Conservation (phyloP, 92 coral and sea anemone species). For the Heteractis magnifica region DNA sequence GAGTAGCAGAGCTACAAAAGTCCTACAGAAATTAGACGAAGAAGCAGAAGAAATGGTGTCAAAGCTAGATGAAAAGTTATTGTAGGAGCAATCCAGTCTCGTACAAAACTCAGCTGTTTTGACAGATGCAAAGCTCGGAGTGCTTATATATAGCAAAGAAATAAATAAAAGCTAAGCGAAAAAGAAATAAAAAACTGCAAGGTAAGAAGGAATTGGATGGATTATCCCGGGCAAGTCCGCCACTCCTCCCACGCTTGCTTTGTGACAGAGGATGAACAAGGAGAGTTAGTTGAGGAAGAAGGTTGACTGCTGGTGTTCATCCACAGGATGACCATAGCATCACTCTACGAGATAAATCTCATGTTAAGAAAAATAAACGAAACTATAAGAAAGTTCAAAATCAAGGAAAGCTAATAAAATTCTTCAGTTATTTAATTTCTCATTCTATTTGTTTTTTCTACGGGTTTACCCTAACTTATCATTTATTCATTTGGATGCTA, state of each 20-base stretch:
- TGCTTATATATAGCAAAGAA: not conserved
- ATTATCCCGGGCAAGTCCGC: slow-evolving; percentile 58
- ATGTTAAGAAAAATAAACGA: not conserved
- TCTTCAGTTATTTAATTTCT: not conserved
- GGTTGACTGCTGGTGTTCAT: not conserved
- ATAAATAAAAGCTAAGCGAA: slow-evolving; percentile 33
- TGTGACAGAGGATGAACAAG: not conserved
- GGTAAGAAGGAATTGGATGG: slow-evolving; percentile 15
- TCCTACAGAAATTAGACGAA: not conserved
- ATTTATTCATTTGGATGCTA: not conserved
- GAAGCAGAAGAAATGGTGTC: not conserved
- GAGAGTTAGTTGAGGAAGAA: too few relatives aligned
- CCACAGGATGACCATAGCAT: slow-evolving; percentile 11
- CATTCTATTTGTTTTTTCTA: not conserved
- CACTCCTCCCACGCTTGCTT: slow-evolving; percentile 16
- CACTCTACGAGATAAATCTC: not conserved
- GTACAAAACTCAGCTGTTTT: not conserved
- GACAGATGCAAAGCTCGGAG: not conserved
- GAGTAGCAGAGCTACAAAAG: slow-evolving; percentile 5
- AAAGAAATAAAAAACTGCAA: slow-evolving; percentile 8
- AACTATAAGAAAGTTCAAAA: not conserved
- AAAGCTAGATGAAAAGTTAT: not conserved
- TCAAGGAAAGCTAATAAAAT: not conserved
- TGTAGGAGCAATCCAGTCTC: not conserved
- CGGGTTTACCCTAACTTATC: slow-evolving; percentile 4